Conservation (phyloP, 2,113 vertebrate species). For the Aegithalos caudatus region DNA sequence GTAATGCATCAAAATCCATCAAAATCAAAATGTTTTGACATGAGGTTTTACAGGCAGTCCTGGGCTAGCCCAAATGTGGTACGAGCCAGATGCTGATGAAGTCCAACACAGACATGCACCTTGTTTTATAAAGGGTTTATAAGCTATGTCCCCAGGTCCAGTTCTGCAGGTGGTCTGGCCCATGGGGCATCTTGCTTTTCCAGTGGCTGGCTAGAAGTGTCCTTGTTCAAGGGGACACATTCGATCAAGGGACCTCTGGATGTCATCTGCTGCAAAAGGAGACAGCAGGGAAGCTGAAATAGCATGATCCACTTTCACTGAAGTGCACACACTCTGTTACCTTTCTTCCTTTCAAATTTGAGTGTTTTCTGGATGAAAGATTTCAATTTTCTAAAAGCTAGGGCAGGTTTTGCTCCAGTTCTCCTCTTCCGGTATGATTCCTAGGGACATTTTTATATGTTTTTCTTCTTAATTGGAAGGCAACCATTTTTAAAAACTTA, state of each 20-base stretch:
- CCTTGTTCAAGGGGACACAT: neutral
- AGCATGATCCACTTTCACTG: neutral
- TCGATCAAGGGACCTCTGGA: neutral
- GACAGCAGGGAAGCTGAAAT: neutral
- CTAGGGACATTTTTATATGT: neutral
- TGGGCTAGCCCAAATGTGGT: neutral
- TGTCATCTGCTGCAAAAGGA: neutral
- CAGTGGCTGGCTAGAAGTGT: neutral
- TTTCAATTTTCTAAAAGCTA: neutral
- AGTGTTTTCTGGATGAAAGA: neutral
- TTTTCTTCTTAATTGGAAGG: neutral
- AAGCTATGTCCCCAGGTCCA: neutral
- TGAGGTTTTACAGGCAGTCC: neutral
- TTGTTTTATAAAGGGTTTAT: neutral
- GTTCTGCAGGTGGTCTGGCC: neutral
- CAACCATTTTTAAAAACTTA: neutral
- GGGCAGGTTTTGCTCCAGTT: neutral
- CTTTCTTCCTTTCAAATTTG: neutral
- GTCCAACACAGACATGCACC: neutral
- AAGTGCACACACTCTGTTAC: neutral
- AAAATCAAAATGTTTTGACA: neutral
- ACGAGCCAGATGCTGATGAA: neutral
- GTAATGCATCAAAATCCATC: neutral
- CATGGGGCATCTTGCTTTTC: neutral
- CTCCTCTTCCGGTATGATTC: neutral